These are phyloP conservation scores for Meteorus cinctellus DNA, from an alignment of 2,888 invertebrate species.

Conservation along the genomic window DNA sequence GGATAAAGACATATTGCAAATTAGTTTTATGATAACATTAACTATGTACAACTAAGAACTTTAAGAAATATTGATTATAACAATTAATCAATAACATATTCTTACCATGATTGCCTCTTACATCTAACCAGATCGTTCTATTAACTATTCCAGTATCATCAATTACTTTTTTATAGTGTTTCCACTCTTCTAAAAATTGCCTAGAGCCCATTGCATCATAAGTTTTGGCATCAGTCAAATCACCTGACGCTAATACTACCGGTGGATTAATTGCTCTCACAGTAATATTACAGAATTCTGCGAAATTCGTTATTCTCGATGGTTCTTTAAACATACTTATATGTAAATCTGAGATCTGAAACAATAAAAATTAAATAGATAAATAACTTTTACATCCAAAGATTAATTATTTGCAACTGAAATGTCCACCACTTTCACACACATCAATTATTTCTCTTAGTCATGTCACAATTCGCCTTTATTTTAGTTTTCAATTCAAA, in stretches of 20 bases:
- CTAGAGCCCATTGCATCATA: constrained; percentile 85
- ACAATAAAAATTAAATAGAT: constrained; percentile 48
- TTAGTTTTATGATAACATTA: no score
- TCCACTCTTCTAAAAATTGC: constrained; percentile 89
- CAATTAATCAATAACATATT: constrained; percentile 5
- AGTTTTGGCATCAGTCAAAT: constrained; percentile 91
- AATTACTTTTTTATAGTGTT: constrained; percentile 82
- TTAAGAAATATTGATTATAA: background rate
- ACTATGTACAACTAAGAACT: no score
- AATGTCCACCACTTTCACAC: no score
- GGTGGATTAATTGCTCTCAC: constrained; percentile 83
- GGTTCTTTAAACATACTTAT: constrained; percentile 88
- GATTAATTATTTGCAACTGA: background rate
- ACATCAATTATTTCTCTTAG: no score
- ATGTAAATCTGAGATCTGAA: constrained; percentile 91
- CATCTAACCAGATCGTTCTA: constrained; percentile 89
- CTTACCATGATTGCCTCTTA: constrained; percentile 93
- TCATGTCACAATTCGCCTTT: no score
- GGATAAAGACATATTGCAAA: background rate
- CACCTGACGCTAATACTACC: constrained; percentile 87
- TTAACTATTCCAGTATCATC: constrained; percentile 80
- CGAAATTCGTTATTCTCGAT: constrained; percentile 83
- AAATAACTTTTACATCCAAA: background rate
- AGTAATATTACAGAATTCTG: constrained; percentile 85
- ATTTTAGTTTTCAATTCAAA: no score